phyloP scores from a whole-genome alignment of 2,888 invertebrate genomes.

The Rhogogaster chlorosoma region DNA sequence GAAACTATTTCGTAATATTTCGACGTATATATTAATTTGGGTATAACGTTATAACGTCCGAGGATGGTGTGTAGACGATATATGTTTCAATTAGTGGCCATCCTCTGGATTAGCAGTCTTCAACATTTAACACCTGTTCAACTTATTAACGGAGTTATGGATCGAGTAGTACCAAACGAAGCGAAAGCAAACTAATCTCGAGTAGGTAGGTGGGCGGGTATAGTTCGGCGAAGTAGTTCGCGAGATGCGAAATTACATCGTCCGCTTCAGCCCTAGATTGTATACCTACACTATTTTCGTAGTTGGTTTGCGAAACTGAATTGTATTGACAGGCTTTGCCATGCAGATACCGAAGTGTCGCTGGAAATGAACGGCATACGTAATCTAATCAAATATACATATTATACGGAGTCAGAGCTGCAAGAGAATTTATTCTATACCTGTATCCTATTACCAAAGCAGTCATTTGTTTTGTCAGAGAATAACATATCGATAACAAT shows the following conservation, averaged over 20 bases:
- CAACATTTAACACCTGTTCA: constrained; percentile 36
- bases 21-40: not conserved
- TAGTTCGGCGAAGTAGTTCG: not conserved
- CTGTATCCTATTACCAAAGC: not conserved
- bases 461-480: not conserved
- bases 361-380: not conserved
- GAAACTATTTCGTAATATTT: not conserved
- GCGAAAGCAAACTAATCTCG: constrained; percentile 29
- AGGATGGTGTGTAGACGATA: not conserved
- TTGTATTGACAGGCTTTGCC: not conserved
- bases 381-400: not conserved
- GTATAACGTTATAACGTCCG: not conserved
- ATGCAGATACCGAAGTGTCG: not conserved
- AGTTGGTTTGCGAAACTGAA: not conserved
- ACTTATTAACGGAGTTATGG: constrained; percentile 40
- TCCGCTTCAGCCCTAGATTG: not conserved
- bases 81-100: constrained; percentile 23
- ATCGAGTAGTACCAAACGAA: constrained; percentile 33
- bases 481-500: not conserved
- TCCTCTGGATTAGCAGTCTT: constrained; percentile 26
- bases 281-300: not conserved
- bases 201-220: not conserved
- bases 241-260: constrained; percentile 16
- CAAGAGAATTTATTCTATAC: not conserved
- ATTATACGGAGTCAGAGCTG: not conserved